These are phyloP conservation scores for Falco punctatus DNA, from an alignment of 2,113 vertebrate genomes.

Conservation along the genomic window DNA sequence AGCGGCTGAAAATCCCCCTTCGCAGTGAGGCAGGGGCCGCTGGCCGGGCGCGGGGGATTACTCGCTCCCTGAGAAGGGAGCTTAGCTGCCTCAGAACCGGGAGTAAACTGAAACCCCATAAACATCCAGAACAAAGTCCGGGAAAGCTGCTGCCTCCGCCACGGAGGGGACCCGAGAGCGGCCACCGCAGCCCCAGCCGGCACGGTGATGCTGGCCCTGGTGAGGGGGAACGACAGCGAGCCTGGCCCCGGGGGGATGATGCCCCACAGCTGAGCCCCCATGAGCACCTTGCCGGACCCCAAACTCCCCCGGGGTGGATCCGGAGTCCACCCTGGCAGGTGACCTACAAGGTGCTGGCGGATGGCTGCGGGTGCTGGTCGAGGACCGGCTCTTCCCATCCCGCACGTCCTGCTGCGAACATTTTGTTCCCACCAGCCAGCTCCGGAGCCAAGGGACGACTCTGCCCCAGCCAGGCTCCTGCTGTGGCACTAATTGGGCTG, in stretches of 20 bases:
- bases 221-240: not conserved
- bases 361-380: not conserved
- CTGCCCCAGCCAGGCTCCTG: conserved; percentile 52
- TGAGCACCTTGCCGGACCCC: rapidly evolving
- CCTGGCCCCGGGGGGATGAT: rapidly evolving
- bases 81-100: conserved; percentile 21
- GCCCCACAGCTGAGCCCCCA: not conserved
- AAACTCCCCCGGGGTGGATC: rapidly evolving
- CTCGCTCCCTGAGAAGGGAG: not conserved
- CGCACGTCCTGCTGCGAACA: conserved; percentile 7
- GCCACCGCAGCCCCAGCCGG: not conserved
- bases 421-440: conserved; percentile 16
- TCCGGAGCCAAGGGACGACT: conserved; percentile 10
- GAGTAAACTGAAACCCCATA: conserved; percentile 37
- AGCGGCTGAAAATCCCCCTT: not conserved
- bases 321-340: rapidly evolving
- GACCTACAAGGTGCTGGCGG: not conserved
- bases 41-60: not conserved
- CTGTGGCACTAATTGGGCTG: conserved; percentile 64
- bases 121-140: conserved; percentile 29
- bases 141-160: conserved; percentile 5
- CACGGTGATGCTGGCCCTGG: not conserved
- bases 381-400: not conserved
- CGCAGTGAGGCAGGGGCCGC: not conserved
- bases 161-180: rapidly evolving